Evolutionary conservation across 2,113 vertebrate species (phyloP).

Genomic region (Chrysochloris asiatica): DNA sequence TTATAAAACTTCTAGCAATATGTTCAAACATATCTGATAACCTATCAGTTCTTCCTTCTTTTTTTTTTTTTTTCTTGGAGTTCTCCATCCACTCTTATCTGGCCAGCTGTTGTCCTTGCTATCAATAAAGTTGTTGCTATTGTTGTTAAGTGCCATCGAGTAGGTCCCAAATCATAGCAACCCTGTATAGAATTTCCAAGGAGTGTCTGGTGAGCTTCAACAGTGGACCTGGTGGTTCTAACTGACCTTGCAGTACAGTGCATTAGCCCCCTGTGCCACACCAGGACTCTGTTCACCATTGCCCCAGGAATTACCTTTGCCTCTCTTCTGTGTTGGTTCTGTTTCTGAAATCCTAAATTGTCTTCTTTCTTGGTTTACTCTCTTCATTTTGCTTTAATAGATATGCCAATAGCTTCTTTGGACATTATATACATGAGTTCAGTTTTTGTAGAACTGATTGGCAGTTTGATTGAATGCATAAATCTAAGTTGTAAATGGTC

Average conservation of each 20-base stretch:
- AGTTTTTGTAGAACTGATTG: constrained; percentile 75
- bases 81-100: not conserved
- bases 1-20: not conserved
- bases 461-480: constrained; percentile 71
- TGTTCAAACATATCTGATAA: not conserved
- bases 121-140: too few species aligned
- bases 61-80: not conserved
- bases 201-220: too few species aligned
- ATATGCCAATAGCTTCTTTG: constrained; percentile 74
- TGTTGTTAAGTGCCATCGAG: too few species aligned
- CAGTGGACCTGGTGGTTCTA: too few species aligned
- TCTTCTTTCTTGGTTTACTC: constrained; percentile 52
- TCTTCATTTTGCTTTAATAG: constrained; percentile 62
- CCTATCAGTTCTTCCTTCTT: not conserved
- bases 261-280: too few species aligned
- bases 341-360: constrained; percentile 38
- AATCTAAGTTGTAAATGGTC: constrained; percentile 69
- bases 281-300: not conserved
- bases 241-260: too few species aligned
- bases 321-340: not conserved
- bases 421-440: constrained; percentile 77
- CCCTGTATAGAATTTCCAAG: too few species aligned
- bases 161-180: too few species aligned
- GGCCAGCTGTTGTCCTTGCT: not conserved
- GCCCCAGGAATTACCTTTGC: constrained; percentile 35